Conservation (phyloP, 2,113 vertebrate species). For the Rhodinocichla rosea region DNA sequence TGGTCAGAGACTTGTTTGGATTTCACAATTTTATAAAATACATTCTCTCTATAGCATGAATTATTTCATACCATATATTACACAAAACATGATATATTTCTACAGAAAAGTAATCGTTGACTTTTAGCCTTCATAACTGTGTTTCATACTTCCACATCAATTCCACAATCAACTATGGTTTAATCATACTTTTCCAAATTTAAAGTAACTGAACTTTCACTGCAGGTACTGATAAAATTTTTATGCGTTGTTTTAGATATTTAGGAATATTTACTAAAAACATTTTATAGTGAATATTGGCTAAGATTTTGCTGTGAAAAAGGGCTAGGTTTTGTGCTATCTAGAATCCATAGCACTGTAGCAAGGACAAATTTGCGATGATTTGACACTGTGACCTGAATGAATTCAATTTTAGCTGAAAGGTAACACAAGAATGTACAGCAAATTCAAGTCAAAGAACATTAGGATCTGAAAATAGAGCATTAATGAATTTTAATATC, state of each 20-base stretch:
- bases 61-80: too few species aligned
- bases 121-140: neutral
- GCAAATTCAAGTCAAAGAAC: neutral
- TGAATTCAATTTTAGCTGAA: neutral
- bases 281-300: neutral
- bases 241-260: neutral
- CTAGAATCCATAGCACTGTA: neutral
- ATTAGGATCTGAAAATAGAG: neutral
- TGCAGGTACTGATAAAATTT: neutral
- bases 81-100: neutral
- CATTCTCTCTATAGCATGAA: too few species aligned
- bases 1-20: too few species aligned
- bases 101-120: neutral
- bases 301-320: neutral
- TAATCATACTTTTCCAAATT: neutral
- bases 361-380: fast-evolving
- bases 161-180: neutral
- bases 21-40: too few species aligned
- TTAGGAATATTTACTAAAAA: neutral
- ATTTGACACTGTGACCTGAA: neutral
- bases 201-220: neutral
- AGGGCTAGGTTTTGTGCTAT: neutral
- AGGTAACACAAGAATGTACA: neutral
- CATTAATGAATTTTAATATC: neutral
- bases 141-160: neutral